Evolutionary conservation across 2,888 invertebrate genomes (phyloP).

Genomic region (Drosophila anomalata): DNA sequence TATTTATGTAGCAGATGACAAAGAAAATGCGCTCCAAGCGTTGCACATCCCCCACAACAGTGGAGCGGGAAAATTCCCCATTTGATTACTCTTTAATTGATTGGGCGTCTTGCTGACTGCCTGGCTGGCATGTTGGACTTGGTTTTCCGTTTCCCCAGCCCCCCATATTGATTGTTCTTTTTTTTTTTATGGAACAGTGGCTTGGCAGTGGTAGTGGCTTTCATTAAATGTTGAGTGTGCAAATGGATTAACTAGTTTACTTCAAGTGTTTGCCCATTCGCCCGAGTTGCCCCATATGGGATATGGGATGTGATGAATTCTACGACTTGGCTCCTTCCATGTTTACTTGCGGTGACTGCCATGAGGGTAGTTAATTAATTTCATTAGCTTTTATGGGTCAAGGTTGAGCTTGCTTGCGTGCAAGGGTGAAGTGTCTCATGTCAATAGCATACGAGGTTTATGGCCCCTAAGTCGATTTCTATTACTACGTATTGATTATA

Average conservation of each 20-base stretch:
- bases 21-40: conserved; percentile 34
- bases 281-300: conserved; percentile 1
- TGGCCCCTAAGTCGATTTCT: conserved; percentile 2
- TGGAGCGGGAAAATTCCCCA: neutral
- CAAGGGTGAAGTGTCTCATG: conserved; percentile 4
- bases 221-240: conserved; percentile 10
- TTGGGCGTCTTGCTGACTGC: conserved; percentile 13
- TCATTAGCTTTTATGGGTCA: conserved; percentile 59
- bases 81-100: conserved; percentile 31
- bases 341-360: conserved; percentile 17
- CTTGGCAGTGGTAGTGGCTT: neutral
- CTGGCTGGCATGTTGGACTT: neutral
- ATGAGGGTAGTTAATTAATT: conserved; percentile 52
- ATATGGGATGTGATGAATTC: conserved; percentile 11
- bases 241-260: conserved; percentile 25
- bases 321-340: conserved; percentile 1
- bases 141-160: neutral
- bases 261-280: conserved; percentile 28
- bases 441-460: neutral
- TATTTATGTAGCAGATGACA: conserved; percentile 50
- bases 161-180: conserved; percentile 13
- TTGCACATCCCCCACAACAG: neutral
- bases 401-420: conserved; percentile 36
- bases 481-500: neutral
- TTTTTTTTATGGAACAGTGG: neutral